A percentile compares a stretch with the other conserved stretches of the same genome.
phyloP scores from a whole-genome alignment of 2,888 invertebrate genomes.

The Limenitis arthemis region DNA sequence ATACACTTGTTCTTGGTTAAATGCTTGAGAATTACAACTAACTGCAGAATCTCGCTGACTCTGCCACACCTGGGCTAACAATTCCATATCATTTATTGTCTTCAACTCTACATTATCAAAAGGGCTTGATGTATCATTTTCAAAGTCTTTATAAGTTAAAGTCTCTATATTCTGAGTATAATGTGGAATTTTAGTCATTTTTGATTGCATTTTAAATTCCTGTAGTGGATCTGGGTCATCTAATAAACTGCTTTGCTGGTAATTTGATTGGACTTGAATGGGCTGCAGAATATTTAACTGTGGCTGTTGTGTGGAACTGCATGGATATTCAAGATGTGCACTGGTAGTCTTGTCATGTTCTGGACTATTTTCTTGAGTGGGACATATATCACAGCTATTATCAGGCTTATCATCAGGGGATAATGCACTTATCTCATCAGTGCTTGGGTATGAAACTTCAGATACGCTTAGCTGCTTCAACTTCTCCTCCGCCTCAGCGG shows the following conservation, averaged over 20 bases:
- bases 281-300: constrained; percentile 58
- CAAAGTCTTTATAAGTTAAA: constrained; percentile 83
- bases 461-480: constrained; percentile 71
- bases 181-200: constrained; percentile 42
- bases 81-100: constrained; percentile 93
- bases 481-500: constrained; percentile 63
- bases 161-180: constrained; percentile 55
- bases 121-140: constrained; percentile 92
- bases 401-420: constrained; percentile 65
- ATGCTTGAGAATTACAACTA: constrained; percentile 38
- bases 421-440: constrained; percentile 71
- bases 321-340: constrained; percentile 35
- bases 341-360: constrained; percentile 29
- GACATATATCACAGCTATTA: constrained; percentile 46
- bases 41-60: constrained; percentile 49
- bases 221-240: constrained; percentile 64
- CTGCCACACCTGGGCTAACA: constrained; percentile 84
- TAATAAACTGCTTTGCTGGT: constrained; percentile 47
- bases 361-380: constrained; percentile 37
- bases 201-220: constrained; percentile 48
- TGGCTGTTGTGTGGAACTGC: constrained; percentile 38
- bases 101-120: constrained; percentile 95
- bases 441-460: constrained; percentile 74
- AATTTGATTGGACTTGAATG: constrained; percentile 52
- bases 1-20: constrained; percentile 40